Percentiles rank a stretch among this genome's conserved stretches.
Conservation (phyloP, 2,888 invertebrate species). For the Hydrotaea diabolus region DNA sequence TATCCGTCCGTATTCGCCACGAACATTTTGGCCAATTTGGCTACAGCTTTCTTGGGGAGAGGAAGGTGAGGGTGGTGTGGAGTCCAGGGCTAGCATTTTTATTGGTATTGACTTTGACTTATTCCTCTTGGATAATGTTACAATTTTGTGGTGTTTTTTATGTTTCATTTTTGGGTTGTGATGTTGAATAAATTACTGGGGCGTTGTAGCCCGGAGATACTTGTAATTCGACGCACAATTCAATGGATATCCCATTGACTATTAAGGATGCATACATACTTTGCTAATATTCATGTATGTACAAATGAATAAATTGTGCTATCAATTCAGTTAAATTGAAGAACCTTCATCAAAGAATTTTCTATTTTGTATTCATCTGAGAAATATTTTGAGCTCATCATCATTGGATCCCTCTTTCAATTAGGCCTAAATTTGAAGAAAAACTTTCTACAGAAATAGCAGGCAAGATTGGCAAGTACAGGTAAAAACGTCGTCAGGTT, state of each 20-base stretch:
- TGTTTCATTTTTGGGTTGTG: constrained; percentile 50
- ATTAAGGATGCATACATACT: not conserved
- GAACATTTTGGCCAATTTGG: constrained; percentile 52
- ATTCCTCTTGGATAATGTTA: constrained; percentile 57
- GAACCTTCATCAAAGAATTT: not conserved
- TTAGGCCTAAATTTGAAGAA: too few relatives aligned
- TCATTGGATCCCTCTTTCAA: too few relatives aligned
- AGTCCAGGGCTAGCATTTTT: constrained; percentile 40
- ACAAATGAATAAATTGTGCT: not conserved
- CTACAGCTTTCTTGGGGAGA: constrained; percentile 12
- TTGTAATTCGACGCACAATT: not conserved
- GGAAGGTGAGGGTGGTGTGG: not conserved
- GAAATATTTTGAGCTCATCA: too few relatives aligned
- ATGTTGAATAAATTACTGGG: constrained; percentile 57
- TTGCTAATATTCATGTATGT: not conserved
- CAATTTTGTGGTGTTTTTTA: constrained; percentile 67
- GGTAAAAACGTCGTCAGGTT: too few relatives aligned
- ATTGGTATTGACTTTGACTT: constrained; percentile 59
- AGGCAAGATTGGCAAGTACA: too few relatives aligned
- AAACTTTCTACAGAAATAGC: too few relatives aligned
- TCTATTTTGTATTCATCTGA: too few relatives aligned
- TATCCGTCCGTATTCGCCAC: constrained; percentile 1
- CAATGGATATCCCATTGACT: not conserved
- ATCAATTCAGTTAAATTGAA: not conserved
- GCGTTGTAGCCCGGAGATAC: not conserved